Conservation (phyloP, 2,888 invertebrate genomes). For the Dynastes hyllus region DNA sequence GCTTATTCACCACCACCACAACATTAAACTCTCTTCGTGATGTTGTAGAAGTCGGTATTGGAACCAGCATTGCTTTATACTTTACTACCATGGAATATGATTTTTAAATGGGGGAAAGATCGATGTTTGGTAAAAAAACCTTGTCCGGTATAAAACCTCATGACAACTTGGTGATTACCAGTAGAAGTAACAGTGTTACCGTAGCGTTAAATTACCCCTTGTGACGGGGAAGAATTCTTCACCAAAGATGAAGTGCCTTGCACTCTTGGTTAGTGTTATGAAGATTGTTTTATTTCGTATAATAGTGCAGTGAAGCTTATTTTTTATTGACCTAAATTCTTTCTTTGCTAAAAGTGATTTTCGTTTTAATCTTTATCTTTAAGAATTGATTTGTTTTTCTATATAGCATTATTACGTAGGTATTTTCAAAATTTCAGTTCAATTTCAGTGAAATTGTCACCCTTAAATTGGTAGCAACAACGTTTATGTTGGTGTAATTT, state of each 20-base stretch:
- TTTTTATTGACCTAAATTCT: neutral
- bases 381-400: too few relatives aligned
- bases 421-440: too few relatives aligned
- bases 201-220: constrained; percentile 62
- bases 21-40: constrained; percentile 1
- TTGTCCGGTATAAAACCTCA: constrained; percentile 66
- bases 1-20: neutral
- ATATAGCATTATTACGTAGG: too few relatives aligned
- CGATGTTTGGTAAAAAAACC: constrained; percentile 58
- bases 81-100: neutral
- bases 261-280: constrained; percentile 70
- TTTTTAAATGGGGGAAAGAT: constrained; percentile 61
- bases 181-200: constrained; percentile 67
- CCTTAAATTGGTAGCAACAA: too few relatives aligned
- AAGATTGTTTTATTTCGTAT: constrained; percentile 1
- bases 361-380: too few relatives aligned
- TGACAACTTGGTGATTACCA: constrained; percentile 62
- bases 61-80: too few relatives aligned
- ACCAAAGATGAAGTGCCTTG: constrained; percentile 69
- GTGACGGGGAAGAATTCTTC: constrained; percentile 57
- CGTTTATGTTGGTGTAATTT: too few relatives aligned
- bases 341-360: too few relatives aligned
- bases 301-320: neutral
- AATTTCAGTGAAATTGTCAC: too few relatives aligned
- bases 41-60: neutral